Evolutionary conservation across 1,140 invertebrate species (phyloP), one percentile per base, ranked within the genome.

Genomic region (Heliconius congener): DNA sequence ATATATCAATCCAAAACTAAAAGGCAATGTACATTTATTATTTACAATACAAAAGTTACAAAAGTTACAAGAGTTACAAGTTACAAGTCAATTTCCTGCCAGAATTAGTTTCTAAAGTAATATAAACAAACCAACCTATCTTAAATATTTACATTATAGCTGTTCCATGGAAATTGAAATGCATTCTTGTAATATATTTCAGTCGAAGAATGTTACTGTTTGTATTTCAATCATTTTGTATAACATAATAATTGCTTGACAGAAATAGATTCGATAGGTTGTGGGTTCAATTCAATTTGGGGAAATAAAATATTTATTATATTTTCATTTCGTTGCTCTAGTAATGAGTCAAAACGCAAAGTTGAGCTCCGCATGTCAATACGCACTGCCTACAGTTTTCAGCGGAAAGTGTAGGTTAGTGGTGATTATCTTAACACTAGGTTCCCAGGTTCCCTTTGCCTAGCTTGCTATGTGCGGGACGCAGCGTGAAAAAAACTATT

Each of bases 41-140:
- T 42, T 42, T 42, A 34, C 30, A 30, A 34, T 34, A 34, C 30
- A 34, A 34, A 3, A 34, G 30, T 34, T 23, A 23, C 23, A 23
- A 23, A 23, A 23, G 23, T 23, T 23, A 37, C 34, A 37, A 37
- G 11, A 27, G 16, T 57, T 23, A 23, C 23, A 23, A 16, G 8
- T 66, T 27, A 23, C 2, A 66, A 66, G 57, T 66, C 57, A 66
- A 66, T 66, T 66, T 66, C 57, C 57, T 66, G n/a, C 23, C 30
- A 66, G 23, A 66, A 66, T 66, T 66, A 66, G 23, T 66, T 66
- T 27, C 23, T 4, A 66, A 66, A 13, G 57, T 13, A 66, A 66
- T 66, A 27, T 27, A 66, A 66, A 66, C 23, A 66, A 66, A 27
- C 2, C 57, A 11, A 66, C 19, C 55, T n/a, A 23, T 8, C 9